Percentiles rank a stretch among this genome's conserved stretches.
Conservation (phyloP, 2,113 vertebrate genomes). For the Dasypus novemcinctus region DNA sequence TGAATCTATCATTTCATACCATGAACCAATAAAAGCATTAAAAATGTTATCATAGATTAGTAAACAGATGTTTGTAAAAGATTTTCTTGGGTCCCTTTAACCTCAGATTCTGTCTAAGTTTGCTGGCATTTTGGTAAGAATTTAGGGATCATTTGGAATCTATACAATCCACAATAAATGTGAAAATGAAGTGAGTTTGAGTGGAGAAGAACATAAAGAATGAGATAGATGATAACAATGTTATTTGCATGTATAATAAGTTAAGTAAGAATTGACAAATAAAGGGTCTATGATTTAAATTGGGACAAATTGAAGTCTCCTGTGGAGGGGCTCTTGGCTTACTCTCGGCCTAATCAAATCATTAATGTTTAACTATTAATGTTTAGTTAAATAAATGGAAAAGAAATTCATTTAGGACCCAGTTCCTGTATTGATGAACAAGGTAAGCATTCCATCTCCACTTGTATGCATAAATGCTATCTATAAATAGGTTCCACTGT, state of each 20-base stretch:
- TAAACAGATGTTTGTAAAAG: not conserved
- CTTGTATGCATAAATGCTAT: not conserved
- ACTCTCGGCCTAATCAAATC: not conserved
- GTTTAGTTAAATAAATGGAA: not conserved
- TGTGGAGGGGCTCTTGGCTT: not conserved
- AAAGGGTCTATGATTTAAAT: not conserved
- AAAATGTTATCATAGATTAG: not conserved
- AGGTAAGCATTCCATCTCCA: fast-evolving
- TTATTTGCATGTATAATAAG: not conserved
- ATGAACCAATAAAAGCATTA: not conserved
- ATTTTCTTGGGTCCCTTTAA: not conserved
- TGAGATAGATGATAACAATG: not conserved
- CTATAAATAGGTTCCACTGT: not conserved
- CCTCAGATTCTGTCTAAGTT: not conserved
- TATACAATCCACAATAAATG: not conserved
- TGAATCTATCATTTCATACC: not conserved
- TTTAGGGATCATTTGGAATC: not conserved
- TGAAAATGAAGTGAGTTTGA: not conserved
- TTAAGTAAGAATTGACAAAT: not conserved
- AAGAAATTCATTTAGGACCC: not conserved
- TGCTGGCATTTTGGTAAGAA: slow-evolving; percentile 22
- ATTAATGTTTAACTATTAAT: too few relatives aligned
- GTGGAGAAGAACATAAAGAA: not conserved
- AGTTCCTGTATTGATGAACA: not conserved
- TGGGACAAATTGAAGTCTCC: not conserved